Evolutionary conservation across 1,140 invertebrate genomes (phyloP).

Genomic region (Neotoxoptera formosana): DNA sequence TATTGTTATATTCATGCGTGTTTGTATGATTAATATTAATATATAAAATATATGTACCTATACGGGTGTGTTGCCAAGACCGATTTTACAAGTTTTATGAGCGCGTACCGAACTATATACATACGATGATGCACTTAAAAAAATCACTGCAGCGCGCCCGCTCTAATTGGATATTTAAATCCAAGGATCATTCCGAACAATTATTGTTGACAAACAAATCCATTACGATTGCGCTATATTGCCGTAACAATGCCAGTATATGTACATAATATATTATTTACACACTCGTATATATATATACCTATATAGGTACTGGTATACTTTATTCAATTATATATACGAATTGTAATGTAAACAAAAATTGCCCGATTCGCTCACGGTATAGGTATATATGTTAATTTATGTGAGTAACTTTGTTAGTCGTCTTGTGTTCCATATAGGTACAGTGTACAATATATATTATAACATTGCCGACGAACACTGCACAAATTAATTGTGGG

Average conservation of each 20-base stretch:
- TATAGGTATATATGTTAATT: slow-evolving; percentile 22
- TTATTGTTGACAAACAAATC: neutral
- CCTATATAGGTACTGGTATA: neutral
- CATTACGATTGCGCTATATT: neutral
- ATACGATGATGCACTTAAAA: neutral
- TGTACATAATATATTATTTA: no score
- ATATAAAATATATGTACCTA: no score
- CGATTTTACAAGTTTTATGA: neutral
- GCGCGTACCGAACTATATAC: neutral
- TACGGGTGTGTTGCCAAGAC: neutral
- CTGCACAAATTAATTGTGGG: neutral
- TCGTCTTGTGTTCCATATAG: neutral
- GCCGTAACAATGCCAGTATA: neutral
- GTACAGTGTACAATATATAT: no score
- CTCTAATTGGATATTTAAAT: slow-evolving; percentile 10
- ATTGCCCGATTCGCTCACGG: neutral
- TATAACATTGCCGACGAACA: neutral
- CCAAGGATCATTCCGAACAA: slow-evolving; percentile 2
- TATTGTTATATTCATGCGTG: neutral
- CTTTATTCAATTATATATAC: neutral
- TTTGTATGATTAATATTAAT: no score
- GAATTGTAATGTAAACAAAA: neutral
- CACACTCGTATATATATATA: no score
- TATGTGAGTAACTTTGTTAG: neutral
- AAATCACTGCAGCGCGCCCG: neutral